Evolutionary conservation across 2,888 invertebrate species (phyloP).

Genomic region (Dusona sp.): DNA sequence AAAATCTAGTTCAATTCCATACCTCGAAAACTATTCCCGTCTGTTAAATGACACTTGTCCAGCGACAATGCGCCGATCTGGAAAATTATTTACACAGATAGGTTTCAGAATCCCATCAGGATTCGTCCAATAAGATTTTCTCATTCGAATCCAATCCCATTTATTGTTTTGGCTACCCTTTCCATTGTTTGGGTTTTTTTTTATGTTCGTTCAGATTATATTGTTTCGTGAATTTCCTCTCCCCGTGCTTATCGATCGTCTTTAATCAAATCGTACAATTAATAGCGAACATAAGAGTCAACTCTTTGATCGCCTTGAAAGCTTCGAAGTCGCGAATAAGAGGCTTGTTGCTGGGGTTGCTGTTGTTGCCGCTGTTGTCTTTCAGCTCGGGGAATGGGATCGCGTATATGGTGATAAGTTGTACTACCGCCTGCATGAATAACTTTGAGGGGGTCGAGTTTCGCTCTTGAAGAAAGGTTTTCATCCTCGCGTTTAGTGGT

Average conservation of each 20-base stretch:
- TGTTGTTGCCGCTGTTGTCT: constrained; percentile 71
- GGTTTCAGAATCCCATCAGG: not conserved
- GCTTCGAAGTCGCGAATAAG: constrained; percentile 77
- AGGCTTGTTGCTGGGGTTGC: constrained; percentile 75
- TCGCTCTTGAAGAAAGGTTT: not conserved
- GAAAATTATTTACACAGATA: not conserved
- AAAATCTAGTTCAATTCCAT: not conserved
- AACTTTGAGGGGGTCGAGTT: constrained; percentile 19
- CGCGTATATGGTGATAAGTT: constrained; percentile 31
- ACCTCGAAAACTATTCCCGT: not conserved
- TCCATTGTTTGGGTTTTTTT: not conserved
- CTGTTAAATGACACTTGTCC: not conserved
- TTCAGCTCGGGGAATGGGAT: constrained; percentile 9
- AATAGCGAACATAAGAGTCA: constrained; percentile 78
- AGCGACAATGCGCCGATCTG: not conserved
- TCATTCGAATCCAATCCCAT: not conserved
- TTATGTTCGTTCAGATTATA: not conserved
- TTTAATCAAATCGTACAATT: not conserved
- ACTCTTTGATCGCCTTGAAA: constrained; percentile 76
- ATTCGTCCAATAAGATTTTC: not conserved
- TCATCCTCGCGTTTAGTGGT: constrained; percentile 8
- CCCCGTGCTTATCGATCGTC: not conserved
- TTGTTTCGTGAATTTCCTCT: not conserved
- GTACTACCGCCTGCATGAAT: constrained; percentile 27
- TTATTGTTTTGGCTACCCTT: not conserved